A percentile compares a stretch with the other conserved stretches of the same genome.
These are phyloP conservation scores for Varroa destructor DNA, from an alignment of 1,140 invertebrate species.

Conservation along the genomic window DNA sequence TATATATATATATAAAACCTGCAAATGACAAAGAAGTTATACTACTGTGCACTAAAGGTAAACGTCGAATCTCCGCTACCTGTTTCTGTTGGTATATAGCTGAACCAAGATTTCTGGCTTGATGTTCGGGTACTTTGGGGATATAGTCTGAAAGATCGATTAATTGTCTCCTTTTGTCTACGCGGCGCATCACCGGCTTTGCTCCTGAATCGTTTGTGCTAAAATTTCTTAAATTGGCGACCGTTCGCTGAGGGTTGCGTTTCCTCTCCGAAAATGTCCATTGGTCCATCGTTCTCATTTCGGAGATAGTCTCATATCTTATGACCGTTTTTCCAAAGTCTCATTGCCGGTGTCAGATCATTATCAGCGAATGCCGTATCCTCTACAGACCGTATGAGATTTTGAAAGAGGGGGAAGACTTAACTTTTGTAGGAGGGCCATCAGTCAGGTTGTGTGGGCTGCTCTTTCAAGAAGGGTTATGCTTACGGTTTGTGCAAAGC, in stretches of 20 bases:
- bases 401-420: conserved; percentile 7
- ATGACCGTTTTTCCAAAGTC: conserved; percentile 23
- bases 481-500: conserved; percentile 3
- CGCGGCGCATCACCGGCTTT: background rate
- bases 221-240: conserved; percentile 25
- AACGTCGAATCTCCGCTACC: too few species aligned
- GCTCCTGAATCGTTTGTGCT: conserved; percentile 22
- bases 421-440: conserved; percentile 23
- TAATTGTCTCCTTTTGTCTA: conserved; percentile 5
- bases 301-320: conserved; percentile 2
- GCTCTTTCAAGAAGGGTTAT: conserved; percentile 10
- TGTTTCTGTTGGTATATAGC: too few species aligned
- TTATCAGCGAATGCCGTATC: background rate
- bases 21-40: too few species aligned
- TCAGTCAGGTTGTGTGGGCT: background rate
- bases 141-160: conserved; percentile 16
- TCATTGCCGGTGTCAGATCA: conserved; percentile 24
- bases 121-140: conserved; percentile 1
- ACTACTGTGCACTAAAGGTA: too few species aligned
- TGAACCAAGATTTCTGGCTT: too few species aligned
- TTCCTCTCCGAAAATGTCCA: background rate
- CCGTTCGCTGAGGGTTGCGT: background rate
- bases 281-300: background rate
- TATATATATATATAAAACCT: too few species aligned
- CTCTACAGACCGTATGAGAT: conserved; percentile 16